These are phyloP conservation scores for Epistrophella euchroma DNA, from an alignment of 2,888 invertebrate species.

Conservation along the genomic window DNA sequence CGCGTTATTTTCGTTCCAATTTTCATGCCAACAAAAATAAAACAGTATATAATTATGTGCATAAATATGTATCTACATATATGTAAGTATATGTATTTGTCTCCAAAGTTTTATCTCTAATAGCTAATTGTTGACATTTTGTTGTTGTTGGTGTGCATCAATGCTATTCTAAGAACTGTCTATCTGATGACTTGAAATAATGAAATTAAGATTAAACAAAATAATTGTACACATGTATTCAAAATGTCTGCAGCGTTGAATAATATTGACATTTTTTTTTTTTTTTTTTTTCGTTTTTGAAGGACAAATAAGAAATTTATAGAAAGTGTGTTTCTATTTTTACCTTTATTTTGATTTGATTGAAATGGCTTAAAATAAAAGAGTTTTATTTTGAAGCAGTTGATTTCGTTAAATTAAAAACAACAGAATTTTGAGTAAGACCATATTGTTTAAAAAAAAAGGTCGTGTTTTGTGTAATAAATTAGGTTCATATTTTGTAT, in stretches of 20 bases:
- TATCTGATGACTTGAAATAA: constrained; percentile 25
- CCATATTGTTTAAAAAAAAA: no score
- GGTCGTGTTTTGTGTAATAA: no score
- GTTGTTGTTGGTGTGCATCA: constrained; percentile 5
- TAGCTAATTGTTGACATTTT: constrained; percentile 14
- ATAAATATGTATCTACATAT: no score
- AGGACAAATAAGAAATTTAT: background rate
- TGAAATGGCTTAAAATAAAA: background rate
- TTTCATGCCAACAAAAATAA: constrained; percentile 36
- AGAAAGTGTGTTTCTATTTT: background rate
- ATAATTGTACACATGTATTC: background rate
- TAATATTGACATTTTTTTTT: background rate
- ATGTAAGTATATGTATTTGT: background rate
- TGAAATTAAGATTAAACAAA: background rate
- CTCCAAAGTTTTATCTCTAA: background rate
- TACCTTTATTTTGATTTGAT: background rate
- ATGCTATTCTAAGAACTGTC: constrained; percentile 11
- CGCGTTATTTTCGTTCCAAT: constrained; percentile 33
- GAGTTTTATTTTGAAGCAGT: background rate
- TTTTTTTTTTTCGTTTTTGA: background rate
- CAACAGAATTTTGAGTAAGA: no score
- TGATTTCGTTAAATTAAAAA: no score
- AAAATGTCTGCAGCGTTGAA: constrained; percentile 1
- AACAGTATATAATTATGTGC: no score
- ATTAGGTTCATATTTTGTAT: no score